Base-by-base conservation (phyloP, 64 coral and sea anemone genomes). In the Pocillopora verrucosa region DNA sequence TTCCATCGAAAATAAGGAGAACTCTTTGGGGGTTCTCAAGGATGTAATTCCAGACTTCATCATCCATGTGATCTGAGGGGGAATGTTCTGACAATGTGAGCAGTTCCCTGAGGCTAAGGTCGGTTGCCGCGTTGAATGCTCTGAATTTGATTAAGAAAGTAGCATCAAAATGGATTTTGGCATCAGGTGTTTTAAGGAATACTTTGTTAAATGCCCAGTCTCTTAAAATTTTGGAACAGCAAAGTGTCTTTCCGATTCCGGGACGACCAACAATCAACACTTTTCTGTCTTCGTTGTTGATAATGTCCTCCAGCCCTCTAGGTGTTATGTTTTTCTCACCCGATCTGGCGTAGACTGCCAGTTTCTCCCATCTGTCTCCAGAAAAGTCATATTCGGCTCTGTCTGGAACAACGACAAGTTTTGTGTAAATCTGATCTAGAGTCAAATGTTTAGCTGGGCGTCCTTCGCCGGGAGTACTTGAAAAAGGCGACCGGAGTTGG, bases 1-100 rank as follows among this genome's bases (percentile, higher is more conserved):
- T 60, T 73, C 91, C 91, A 57, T 93, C 91, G 60, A 93, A 58
- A 35, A 93, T 56, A 11, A 93, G 73, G 56, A 93, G 41, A 22
- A 88, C 76, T 80, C 65, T 70, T 10, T 70, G 38, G 60, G 91
- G 84, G 25, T 88, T 92, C 3, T 82, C 22, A 13, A 16, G 1
- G 56, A 92, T 88, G 59, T 92, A 92, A 5, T 88, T 10, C 58
- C 77, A 88, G 16, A 78, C 59, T 20, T 26, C 65, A 41, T 88
- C 91, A 88, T 82, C 38, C 36, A 93, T 35, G 60, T 64, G 56
- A 36, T 76, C 89, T 62, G 25, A 11, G 5, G 76, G 75, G 24
- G 62, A 82, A 20, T 63, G 62, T 56, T 65, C 25, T 9, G 91
- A 82, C 26, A 36, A 0, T n/a, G 57, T 10, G 0, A 93, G 56